Conservation (phyloP, 2,888 invertebrate species). For the Dorcus parallelipipedus region DNA sequence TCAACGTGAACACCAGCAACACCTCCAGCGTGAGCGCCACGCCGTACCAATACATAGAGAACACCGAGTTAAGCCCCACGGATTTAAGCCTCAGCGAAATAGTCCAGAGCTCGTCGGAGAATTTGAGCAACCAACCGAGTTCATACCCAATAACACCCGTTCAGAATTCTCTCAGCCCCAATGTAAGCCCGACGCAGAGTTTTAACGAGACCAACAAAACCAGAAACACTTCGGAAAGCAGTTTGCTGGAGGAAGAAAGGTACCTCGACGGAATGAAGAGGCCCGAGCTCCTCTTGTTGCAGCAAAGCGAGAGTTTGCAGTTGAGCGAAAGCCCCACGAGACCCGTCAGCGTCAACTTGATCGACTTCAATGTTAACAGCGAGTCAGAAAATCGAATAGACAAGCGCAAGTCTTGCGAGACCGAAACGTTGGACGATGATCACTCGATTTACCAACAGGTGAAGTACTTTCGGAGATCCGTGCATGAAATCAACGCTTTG, state of each 20-base stretch:
- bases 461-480: slow-evolving; percentile 69
- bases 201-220: slow-evolving; percentile 17
- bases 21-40: slow-evolving; percentile 4
- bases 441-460: slow-evolving; percentile 70
- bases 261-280: not conserved
- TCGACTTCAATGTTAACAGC: slow-evolving; percentile 35
- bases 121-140: slow-evolving; percentile 43
- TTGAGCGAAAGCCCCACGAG: slow-evolving; percentile 20
- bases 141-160: slow-evolving; percentile 41
- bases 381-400: slow-evolving; percentile 28
- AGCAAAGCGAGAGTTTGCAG: slow-evolving; percentile 10
- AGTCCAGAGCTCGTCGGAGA: slow-evolving; percentile 39
- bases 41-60: slow-evolving; percentile 34
- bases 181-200: slow-evolving; percentile 39
- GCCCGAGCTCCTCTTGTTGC: not conserved
- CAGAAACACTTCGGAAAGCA: slow-evolving; percentile 28
- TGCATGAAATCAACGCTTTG: slow-evolving; percentile 70
- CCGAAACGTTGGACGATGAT: slow-evolving; percentile 31
- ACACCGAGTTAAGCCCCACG: slow-evolving; percentile 35
- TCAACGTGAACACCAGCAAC: slow-evolving; percentile 5
- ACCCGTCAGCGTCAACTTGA: slow-evolving; percentile 36
- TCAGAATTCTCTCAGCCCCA: slow-evolving; percentile 40
- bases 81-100: slow-evolving; percentile 43
- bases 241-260: slow-evolving; percentile 7
- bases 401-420: slow-evolving; percentile 43